Conservation (phyloP, 2,113 vertebrate species). For the Petroica traversi region DNA sequence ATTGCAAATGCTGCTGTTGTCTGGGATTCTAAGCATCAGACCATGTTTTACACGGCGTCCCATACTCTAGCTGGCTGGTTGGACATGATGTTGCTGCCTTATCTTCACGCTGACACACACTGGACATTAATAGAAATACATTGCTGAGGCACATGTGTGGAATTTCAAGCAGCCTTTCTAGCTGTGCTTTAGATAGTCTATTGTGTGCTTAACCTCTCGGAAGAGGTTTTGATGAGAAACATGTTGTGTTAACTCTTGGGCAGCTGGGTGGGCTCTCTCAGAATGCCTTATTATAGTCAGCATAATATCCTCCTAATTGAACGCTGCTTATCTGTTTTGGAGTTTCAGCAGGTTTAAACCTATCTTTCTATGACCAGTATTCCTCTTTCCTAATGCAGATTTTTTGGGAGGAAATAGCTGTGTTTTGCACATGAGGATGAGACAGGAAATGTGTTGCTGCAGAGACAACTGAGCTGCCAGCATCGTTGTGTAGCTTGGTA, state of each 20-base stretch:
- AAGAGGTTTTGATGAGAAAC: conserved; percentile 74
- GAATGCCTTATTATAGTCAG: neutral
- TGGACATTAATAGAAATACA: conserved; percentile 89
- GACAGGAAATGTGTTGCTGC: neutral
- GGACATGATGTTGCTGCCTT: conserved; percentile 84
- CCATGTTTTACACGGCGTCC: conserved; percentile 81
- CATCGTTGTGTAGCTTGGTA: neutral
- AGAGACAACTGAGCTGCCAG: neutral
- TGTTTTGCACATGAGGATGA: neutral
- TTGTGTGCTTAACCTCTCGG: conserved; percentile 77
- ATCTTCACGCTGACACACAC: conserved; percentile 87
- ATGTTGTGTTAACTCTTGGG: conserved; percentile 59
- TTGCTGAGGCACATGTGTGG: conserved; percentile 74
- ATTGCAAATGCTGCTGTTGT: conserved; percentile 63
- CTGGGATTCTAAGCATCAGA: conserved; percentile 78
- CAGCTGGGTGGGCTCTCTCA: neutral
- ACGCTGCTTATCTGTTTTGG: neutral
- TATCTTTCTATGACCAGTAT: neutral
- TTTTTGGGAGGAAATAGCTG: neutral
- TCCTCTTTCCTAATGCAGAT: neutral
- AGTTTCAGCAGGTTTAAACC: conserved; percentile 26
- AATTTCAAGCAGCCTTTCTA: conserved; percentile 80
- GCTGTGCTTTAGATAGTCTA: conserved; percentile 76
- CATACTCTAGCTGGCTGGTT: conserved; percentile 76
- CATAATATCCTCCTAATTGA: conserved; percentile 19